Conservation (phyloP, 1,140 invertebrate species). For the Drosophila bipectinata region DNA sequence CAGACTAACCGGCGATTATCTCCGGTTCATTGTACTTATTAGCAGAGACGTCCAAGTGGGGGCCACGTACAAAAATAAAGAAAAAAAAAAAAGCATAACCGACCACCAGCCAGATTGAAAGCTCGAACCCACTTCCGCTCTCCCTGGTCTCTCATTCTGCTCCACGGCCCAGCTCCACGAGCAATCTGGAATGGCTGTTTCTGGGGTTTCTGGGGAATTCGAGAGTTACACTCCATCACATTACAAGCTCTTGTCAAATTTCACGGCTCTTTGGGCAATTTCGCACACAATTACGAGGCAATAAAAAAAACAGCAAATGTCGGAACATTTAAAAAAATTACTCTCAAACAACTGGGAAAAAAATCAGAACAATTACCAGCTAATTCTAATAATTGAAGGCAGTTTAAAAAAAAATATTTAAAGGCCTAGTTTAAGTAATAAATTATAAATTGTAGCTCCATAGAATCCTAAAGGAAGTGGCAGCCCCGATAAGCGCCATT, state of each 20-base stretch:
- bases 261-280: conserved; percentile 42
- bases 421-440: neutral
- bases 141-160: neutral
- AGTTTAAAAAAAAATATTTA: neutral
- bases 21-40: conserved; percentile 76
- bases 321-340: conserved; percentile 20
- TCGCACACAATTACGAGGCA: conserved; percentile 40
- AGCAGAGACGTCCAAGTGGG: conserved; percentile 25
- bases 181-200: neutral
- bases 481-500: conserved; percentile 8
- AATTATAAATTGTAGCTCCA: neutral
- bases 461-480: conserved; percentile 15
- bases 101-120: conserved; percentile 14
- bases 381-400: neutral
- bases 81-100: neutral
- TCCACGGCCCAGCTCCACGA: neutral
- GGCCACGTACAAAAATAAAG: conserved; percentile 21
- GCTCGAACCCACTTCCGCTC: conserved; percentile 19
- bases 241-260: conserved; percentile 39
- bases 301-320: neutral
- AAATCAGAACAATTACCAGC: conserved; percentile 6
- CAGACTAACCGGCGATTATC: conserved; percentile 65
- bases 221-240: conserved; percentile 28
- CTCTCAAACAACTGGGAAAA: conserved; percentile 11
- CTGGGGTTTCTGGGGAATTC: conserved; percentile 15